phyloP scores from a whole-genome alignment of 2,113 vertebrate species.

The Poeciliopsis turrubarensis region DNA sequence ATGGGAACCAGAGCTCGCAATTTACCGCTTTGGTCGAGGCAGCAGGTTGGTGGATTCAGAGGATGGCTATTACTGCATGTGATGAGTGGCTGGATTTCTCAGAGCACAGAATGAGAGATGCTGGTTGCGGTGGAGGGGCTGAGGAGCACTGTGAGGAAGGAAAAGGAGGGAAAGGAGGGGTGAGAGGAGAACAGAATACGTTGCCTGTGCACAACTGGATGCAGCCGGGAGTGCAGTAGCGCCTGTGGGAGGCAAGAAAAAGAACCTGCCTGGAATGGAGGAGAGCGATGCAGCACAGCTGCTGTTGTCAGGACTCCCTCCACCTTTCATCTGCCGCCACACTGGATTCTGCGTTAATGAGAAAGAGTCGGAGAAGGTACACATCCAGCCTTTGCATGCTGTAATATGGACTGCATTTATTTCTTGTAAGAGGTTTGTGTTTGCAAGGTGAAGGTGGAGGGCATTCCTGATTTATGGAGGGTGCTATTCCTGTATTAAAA shows the following conservation, averaged over 20 bases:
- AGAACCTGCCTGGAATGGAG: constrained; percentile 64
- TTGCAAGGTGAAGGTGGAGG: constrained; percentile 29
- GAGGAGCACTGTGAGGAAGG: constrained; percentile 41
- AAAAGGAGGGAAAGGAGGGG: constrained; percentile 34
- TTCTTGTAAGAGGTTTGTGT: constrained; percentile 5
- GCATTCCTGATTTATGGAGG: constrained; percentile 12
- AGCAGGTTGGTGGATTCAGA: constrained; percentile 4
- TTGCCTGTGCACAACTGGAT: constrained; percentile 59
- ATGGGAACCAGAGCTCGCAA: not conserved
- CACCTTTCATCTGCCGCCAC: constrained; percentile 7
- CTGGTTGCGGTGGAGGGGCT: constrained; percentile 19
- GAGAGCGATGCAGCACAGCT: constrained; percentile 39
- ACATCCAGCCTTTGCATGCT: constrained; percentile 6
- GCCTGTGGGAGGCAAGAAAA: constrained; percentile 56
- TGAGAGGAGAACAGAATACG: constrained; percentile 33
- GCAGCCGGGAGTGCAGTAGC: constrained; percentile 51
- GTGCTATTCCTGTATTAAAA: constrained; percentile 15
- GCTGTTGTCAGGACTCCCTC: constrained; percentile 33
- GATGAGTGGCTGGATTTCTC: constrained; percentile 44
- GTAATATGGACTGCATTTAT: constrained; percentile 2
- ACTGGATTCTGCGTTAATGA: constrained; percentile 42
- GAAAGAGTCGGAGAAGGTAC: constrained; percentile 45
- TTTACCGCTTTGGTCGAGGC: constrained; percentile 29
- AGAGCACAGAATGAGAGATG: constrained; percentile 17
- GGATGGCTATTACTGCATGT: constrained; percentile 13